Evolutionary conservation across 2,797 vertebrate species (phyloP).

Genomic region (Sebastes nivosus): DNA sequence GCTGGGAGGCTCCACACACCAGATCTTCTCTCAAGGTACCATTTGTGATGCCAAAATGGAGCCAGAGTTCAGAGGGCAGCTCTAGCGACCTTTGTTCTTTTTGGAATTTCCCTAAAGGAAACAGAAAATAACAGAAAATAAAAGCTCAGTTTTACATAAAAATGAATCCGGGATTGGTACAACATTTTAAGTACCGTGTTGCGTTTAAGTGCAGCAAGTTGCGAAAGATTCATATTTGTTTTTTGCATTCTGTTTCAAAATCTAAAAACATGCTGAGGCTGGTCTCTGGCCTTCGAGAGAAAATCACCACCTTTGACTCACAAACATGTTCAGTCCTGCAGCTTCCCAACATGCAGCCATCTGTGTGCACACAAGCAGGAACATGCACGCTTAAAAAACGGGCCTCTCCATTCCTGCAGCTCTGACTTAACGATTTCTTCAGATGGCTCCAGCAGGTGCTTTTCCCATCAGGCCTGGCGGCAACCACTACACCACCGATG

Average conservation of each 20-base stretch:
- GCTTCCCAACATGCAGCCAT: conserved; percentile 21
- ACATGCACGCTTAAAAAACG: conserved; percentile 40
- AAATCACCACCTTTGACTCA: conserved; percentile 46
- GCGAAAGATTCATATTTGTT: background rate
- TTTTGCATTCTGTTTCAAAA: conserved; percentile 4
- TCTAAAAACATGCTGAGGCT: conserved; percentile 46
- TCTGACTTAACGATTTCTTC: conserved; percentile 63
- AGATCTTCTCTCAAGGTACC: conserved; percentile 34
- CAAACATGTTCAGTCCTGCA: conserved; percentile 60
- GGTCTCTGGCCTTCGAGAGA: conserved; percentile 35
- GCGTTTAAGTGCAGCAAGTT: conserved; percentile 6
- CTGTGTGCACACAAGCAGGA: conserved; percentile 38
- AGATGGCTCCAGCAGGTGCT: conserved; percentile 69
- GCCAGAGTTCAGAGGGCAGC: conserved; percentile 22
- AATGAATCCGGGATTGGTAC: background rate
- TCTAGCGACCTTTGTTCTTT: conserved; percentile 96
- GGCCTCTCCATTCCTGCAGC: conserved; percentile 34
- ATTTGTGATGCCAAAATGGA: conserved; percentile 39
- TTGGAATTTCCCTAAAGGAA: conserved; percentile 91
- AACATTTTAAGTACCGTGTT: background rate
- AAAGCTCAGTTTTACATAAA: background rate
- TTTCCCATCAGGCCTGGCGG: conserved; percentile 61
- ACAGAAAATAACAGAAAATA: conserved; percentile 24
- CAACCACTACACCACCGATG: conserved; percentile 13
- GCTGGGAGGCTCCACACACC: conserved; percentile 36